Conservation (phyloP, 2,888 invertebrate genomes). For the Hedychridium roseum region DNA sequence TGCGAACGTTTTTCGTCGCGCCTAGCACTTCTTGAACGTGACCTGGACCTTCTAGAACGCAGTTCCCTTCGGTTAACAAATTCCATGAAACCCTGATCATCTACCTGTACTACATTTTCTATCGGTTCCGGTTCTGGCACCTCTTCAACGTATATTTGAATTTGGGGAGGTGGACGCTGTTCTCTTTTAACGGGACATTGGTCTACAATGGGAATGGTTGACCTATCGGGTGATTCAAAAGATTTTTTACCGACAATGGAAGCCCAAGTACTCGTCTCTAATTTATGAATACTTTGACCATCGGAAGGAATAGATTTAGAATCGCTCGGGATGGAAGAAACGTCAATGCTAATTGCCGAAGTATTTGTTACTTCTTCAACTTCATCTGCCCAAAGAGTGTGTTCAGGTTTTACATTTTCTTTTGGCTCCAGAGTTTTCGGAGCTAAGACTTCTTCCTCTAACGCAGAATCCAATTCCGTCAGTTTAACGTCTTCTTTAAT, state of each 20-base stretch:
- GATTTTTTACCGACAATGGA: conserved; percentile 45
- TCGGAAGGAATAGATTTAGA: background rate
- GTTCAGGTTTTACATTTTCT: too few relatives aligned
- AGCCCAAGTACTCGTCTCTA: conserved; percentile 44
- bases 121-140: conserved; percentile 48
- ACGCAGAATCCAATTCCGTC: too few relatives aligned
- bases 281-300: conserved; percentile 1
- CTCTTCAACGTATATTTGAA: conserved; percentile 52
- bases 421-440: background rate
- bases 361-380: conserved; percentile 24
- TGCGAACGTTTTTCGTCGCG: conserved; percentile 18
- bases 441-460: background rate
- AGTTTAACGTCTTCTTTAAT: too few relatives aligned
- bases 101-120: conserved; percentile 53
- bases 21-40: conserved; percentile 51
- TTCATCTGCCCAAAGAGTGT: conserved; percentile 30
- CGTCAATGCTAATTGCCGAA: background rate
- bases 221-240: conserved; percentile 23
- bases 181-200: conserved; percentile 8
- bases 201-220: background rate
- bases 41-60: conserved; percentile 59
- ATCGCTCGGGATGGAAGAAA: background rate
- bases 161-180: conserved; percentile 28
- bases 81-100: conserved; percentile 66
- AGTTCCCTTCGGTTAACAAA: conserved; percentile 64